These are phyloP conservation scores for Trichoplax adhaerens DNA, from an alignment of 37 sponge, comb jelly and placozoan species.

Conservation along the genomic window DNA sequence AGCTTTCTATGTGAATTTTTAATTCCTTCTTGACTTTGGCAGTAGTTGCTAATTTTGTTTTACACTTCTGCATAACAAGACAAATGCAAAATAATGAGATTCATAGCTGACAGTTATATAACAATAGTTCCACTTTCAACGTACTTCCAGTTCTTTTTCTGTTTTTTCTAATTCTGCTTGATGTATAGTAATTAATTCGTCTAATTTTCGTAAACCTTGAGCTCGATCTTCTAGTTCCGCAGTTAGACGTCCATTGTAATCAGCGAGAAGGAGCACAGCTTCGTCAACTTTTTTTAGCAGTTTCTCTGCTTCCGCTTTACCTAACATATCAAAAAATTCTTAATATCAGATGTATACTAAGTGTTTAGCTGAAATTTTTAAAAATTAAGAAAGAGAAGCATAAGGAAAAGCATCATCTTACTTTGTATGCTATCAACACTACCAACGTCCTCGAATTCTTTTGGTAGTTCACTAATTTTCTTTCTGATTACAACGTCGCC, in stretches of 20 bases:
- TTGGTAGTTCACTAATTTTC: constrained; percentile 32
- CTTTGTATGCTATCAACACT: no score
- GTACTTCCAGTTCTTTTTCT: constrained; percentile 34
- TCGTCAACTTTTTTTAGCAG: constrained; percentile 25
- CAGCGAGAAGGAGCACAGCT: constrained; percentile 20
- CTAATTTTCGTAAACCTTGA: constrained; percentile 37
- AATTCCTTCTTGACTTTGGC: constrained; percentile 51
- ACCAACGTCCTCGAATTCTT: constrained; percentile 6
- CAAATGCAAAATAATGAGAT: no score
- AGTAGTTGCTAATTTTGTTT: constrained; percentile 50
- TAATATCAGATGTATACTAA: no score
- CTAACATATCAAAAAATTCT: constrained; percentile 4
- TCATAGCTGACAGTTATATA: no score
- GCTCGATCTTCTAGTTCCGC: constrained; percentile 44
- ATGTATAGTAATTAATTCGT: constrained; percentile 39
- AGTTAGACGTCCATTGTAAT: constrained; percentile 23
- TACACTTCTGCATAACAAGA: constrained; percentile 35
- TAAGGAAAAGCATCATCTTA: no score
- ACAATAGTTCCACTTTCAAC: no score
- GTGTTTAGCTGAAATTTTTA: no score
- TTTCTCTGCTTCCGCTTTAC: constrained; percentile 20
- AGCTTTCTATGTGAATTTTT: constrained; percentile 67
- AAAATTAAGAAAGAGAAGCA: no score
- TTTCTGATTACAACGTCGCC: constrained; percentile 17
- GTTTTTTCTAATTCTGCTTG: constrained; percentile 24